Evolutionary conservation across 2,888 invertebrate genomes (phyloP), one percentile per base, ranked within the genome.

Genomic region (Leptinotarsa haldemani): DNA sequence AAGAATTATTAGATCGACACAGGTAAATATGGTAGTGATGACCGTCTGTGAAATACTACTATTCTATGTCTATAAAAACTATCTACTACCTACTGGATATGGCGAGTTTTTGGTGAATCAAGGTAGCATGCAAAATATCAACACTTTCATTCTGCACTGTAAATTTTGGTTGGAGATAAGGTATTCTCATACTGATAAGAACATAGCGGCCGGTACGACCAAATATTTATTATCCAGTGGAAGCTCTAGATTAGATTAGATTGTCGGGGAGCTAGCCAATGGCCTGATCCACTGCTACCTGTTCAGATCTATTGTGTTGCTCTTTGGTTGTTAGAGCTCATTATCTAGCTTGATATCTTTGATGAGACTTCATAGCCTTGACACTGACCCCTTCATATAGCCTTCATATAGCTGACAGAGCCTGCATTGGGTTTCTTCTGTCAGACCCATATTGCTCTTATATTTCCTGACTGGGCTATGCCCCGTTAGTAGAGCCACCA

Each of bases 1-100:
- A 74, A 73, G 50, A 73, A 69, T 22, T 4, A 68, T 68, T 68
- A 68, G 56, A 68, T 56, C 66, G 16, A 66, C 18, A 40, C 13
- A 13, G 1, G 13, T 47, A 15, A 56, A 56, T 56, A 13, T 68
- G 56, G 52, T 66, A n/a, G 46, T 53, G 40, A 16, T 53, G 15
- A 18, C 25, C 22, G 48, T 13, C 50, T 47, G 50, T 20, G 46
- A 16, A 48, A 13, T 22, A 48, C 65, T 65, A 65, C 47, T 50
- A 50, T 16, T 22, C 18, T 65, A 13, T 65, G 7, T 61, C 61
- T 40, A 40, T 40, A n/a, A 18, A 61, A 2, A 16, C 61, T 61
- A 61, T 0, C 13, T 25, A 30, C 30, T 61, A 61, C 61, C 61
- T 61, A 61, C 61, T 61, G 61, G 61, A 61, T 61, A 30, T n/a